Conservation (phyloP, 2,888 invertebrate species). For the Eugnorisma glareosa region DNA sequence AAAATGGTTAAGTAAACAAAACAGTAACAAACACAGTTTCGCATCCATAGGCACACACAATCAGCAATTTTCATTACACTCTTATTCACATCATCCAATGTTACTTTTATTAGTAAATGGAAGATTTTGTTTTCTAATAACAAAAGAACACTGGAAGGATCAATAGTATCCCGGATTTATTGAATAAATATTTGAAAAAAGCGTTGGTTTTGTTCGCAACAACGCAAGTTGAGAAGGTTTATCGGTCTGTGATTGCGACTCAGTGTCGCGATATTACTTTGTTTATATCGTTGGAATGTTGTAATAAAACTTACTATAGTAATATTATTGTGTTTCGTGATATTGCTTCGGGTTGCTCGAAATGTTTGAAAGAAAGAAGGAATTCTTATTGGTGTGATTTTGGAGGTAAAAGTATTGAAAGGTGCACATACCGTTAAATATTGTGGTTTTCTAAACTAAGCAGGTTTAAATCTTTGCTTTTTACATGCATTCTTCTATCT, state of each 20-base stretch:
- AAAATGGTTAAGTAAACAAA: background rate
- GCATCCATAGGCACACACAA: constrained; percentile 28
- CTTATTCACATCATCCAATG: constrained; percentile 30
- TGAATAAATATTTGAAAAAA: constrained; percentile 50
- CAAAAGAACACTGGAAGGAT: constrained; percentile 10
- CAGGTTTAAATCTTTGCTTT: background rate
- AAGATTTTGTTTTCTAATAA: constrained; percentile 20
- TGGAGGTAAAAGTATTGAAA: background rate
- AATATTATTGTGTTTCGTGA: background rate
- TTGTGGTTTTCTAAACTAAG: background rate
- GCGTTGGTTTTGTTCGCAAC: constrained; percentile 25
- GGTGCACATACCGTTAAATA: background rate
- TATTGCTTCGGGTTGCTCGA: constrained; percentile 14
- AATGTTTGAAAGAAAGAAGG: background rate
- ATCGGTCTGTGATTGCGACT: constrained; percentile 26
- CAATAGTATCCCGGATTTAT: constrained; percentile 33
- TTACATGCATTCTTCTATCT: background rate
- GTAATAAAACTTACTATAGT: constrained; percentile 32
- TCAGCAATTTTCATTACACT: constrained; percentile 22
- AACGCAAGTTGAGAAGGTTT: constrained; percentile 15
- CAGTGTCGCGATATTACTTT: constrained; percentile 40
- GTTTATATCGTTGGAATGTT: constrained; percentile 39
- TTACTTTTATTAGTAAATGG: constrained; percentile 43
- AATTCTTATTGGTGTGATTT: constrained; percentile 4
- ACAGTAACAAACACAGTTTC: background rate